Conservation (phyloP, 2,888 invertebrate genomes). For the Heliconius aoede region DNA sequence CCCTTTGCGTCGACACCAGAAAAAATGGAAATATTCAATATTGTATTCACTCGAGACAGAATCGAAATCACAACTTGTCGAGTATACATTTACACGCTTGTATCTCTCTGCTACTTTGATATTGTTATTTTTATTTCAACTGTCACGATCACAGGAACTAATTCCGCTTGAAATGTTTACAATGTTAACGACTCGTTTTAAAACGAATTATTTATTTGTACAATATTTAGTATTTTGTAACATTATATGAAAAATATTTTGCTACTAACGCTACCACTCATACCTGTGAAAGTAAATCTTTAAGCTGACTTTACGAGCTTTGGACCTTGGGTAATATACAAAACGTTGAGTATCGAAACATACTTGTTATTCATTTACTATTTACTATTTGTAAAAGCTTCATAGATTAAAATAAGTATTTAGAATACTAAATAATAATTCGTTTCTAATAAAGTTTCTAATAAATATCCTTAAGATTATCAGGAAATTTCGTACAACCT, state of each 20-base stretch:
- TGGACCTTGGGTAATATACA: conserved; percentile 25
- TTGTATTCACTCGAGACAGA: no score
- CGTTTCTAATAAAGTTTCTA: not conserved
- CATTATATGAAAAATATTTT: not conserved
- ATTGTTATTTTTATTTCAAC: not conserved
- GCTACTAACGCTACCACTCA: not conserved
- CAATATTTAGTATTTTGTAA: not conserved
- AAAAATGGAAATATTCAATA: no score
- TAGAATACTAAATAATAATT: not conserved
- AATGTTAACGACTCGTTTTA: not conserved
- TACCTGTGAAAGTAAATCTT: conserved; percentile 11
- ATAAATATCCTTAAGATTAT: not conserved
- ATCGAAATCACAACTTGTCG: no score
- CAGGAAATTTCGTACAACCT: no score
- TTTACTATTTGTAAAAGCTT: not conserved
- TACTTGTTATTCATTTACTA: not conserved
- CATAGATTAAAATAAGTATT: not conserved
- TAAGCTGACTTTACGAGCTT: conserved; percentile 4
- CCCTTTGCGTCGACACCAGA: no score
- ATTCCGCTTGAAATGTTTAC: not conserved
- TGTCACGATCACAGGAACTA: not conserved
- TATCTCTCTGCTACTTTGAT: no score
- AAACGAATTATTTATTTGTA: not conserved
- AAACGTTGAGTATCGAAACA: conserved; percentile 14
- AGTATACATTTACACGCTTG: no score